Conservation (phyloP, 2,113 vertebrate genomes). For the Vulpes lagopus region DNA sequence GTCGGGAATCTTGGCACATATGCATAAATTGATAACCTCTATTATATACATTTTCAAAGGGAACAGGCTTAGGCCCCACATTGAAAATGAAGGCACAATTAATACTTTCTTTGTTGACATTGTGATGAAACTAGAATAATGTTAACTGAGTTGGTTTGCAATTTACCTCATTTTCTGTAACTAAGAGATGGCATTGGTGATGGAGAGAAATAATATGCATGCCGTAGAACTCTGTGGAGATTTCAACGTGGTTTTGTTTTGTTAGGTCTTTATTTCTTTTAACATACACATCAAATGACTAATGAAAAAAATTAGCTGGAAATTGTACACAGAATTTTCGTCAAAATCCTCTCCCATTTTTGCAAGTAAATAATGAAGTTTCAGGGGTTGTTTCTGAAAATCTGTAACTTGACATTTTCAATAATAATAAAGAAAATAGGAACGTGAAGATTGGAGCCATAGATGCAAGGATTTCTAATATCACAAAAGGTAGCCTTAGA, state of each 20-base stretch:
- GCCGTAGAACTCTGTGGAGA: neutral
- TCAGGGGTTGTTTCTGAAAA: neutral
- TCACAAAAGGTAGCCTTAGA: neutral
- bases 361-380: neutral
- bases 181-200: neutral
- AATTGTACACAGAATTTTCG: neutral
- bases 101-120: constrained; percentile 1
- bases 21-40: constrained; percentile 5
- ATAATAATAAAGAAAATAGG: neutral
- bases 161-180: constrained; percentile 13
- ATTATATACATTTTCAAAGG: constrained; percentile 40
- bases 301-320: constrained; percentile 24
- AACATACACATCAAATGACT: neutral
- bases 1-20: constrained; percentile 10
- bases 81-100: constrained; percentile 13
- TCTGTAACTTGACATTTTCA: neutral
- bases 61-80: neutral
- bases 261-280: constrained; percentile 2
- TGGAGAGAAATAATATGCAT: neutral
- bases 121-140: constrained; percentile 39
- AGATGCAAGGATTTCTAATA: neutral
- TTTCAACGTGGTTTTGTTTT: neutral
- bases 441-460: neutral
- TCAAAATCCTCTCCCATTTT: neutral
- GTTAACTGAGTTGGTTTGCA: constrained; percentile 11